phyloP scores from a whole-genome alignment of 2,113 vertebrate species.

The Barbus barbus region DNA sequence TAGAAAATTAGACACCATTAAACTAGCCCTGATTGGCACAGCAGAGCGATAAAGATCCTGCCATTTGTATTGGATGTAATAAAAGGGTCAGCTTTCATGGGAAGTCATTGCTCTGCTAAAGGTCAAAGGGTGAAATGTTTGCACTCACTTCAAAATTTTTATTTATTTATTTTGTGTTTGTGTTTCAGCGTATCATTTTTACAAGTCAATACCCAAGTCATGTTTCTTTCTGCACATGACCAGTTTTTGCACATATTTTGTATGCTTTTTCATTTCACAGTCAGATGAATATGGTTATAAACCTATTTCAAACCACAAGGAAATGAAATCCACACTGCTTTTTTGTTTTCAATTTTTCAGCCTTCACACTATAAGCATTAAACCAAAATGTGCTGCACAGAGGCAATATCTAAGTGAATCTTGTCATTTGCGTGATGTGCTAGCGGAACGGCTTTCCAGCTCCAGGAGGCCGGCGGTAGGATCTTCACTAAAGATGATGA shows the following conservation, averaged over 20 bases:
- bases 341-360: neutral
- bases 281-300: neutral
- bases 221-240: neutral
- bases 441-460: neutral
- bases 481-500: slow-evolving; percentile 49
- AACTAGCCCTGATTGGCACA: neutral
- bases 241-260: neutral
- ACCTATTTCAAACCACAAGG: neutral
- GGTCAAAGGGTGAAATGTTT: neutral
- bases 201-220: neutral
- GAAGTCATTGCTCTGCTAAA: neutral
- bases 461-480: neutral
- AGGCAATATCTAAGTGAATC: slow-evolving; percentile 5
- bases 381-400: neutral
- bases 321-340: neutral
- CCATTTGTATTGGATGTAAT: neutral
- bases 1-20: neutral
- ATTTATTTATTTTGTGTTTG: neutral
- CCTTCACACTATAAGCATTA: neutral
- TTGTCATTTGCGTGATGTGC: neutral
- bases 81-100: neutral
- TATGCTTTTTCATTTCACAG: slow-evolving; percentile 15
- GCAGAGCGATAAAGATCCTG: neutral
- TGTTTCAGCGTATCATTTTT: too few relatives aligned
- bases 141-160: neutral